phyloP scores from a whole-genome alignment of 2,797 vertebrate species.

The Petrocephalus schoutedeni region DNA sequence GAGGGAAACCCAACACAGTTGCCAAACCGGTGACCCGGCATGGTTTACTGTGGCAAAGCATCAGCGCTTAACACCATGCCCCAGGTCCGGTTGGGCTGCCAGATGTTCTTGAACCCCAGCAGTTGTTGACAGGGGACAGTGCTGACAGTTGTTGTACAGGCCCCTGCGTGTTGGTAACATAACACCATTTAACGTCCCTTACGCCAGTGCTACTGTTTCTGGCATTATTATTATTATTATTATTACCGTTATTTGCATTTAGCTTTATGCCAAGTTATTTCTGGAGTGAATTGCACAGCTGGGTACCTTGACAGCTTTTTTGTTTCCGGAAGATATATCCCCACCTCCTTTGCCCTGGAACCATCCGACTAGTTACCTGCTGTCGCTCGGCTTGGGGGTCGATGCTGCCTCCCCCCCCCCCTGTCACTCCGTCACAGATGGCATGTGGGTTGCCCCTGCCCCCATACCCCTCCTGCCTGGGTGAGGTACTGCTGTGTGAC shows the following conservation, averaged over 20 bases:
- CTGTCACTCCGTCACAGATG: slow-evolving; percentile 11
- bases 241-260: background rate
- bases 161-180: background rate
- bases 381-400: background rate
- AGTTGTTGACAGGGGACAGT: background rate
- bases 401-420: background rate
- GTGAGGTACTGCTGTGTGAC: background rate
- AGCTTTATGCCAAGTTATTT: background rate
- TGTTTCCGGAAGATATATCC: background rate
- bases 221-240: background rate
- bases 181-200: background rate
- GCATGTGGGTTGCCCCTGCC: background rate
- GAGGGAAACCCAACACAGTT: slow-evolving; percentile 11
- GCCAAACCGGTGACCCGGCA: slow-evolving; percentile 4
- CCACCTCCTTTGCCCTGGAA: background rate
- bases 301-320: background rate
- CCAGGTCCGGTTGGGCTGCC: slow-evolving; percentile 10
- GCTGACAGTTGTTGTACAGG: background rate
- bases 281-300: background rate
- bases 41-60: slow-evolving; percentile 5
- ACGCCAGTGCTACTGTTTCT: background rate
- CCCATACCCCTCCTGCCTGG: background rate
- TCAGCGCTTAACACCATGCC: background rate
- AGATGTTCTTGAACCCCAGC: slow-evolving; percentile 9
- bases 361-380: background rate